Conservation (phyloP, 53 echinoderm and acorn worm species). For the Mesocentrotus franciscanus region DNA sequence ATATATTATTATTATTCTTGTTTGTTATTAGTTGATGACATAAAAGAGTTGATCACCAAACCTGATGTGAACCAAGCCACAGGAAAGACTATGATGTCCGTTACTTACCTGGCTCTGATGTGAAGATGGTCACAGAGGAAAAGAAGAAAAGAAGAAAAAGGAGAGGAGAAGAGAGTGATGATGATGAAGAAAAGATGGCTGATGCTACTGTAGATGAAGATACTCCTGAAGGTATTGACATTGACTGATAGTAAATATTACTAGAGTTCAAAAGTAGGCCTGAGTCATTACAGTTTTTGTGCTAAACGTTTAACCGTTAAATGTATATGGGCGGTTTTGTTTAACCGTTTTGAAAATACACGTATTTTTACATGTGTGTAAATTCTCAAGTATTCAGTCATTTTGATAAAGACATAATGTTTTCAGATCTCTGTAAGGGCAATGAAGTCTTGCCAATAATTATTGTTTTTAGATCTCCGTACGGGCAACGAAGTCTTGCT, state of each 20-base stretch:
- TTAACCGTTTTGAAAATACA: too few relatives aligned
- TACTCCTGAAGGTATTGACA: constrained; percentile 39
- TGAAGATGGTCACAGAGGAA: constrained; percentile 61
- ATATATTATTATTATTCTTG: neutral
- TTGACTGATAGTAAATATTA: neutral
- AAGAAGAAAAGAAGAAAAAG: constrained; percentile 57
- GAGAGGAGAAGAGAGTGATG: constrained; percentile 56
- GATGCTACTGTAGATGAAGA: constrained; percentile 64
- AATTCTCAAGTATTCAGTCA: too few relatives aligned
- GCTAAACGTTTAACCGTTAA: too few relatives aligned
- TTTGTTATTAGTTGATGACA: constrained; percentile 67
- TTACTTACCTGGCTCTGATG: constrained; percentile 76
- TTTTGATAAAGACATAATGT: too few relatives aligned
- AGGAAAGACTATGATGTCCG: constrained; percentile 79
- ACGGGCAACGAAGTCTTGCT: too few relatives aligned
- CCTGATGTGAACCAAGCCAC: constrained; percentile 87
- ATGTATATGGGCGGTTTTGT: too few relatives aligned
- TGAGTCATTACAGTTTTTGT: too few relatives aligned
- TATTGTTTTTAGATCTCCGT: too few relatives aligned
- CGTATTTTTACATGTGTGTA: too few relatives aligned
- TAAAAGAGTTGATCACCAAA: constrained; percentile 82
- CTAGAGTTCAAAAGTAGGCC: too few relatives aligned
- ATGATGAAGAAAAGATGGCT: constrained; percentile 44
- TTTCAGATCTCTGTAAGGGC: too few relatives aligned
- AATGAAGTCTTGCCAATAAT: too few relatives aligned